Conservation (phyloP, 2,888 invertebrate species). For the Limnephilus rhombicus region DNA sequence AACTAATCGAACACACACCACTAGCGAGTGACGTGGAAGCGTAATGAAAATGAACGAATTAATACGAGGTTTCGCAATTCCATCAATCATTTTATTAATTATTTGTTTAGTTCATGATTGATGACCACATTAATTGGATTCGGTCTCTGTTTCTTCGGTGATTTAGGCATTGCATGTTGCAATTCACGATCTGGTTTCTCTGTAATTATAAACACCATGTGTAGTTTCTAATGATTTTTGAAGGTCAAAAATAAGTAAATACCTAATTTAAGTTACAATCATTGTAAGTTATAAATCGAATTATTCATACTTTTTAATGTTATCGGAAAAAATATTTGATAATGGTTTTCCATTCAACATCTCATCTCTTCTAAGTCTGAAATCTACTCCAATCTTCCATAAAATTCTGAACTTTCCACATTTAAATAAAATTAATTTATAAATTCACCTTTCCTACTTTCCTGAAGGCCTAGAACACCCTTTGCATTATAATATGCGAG, state of each 20-base stretch:
- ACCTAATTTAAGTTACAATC: no score
- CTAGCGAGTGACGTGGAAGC: not conserved
- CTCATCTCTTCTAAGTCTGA: no score
- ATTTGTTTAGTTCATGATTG: not conserved
- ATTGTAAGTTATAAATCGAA: not conserved
- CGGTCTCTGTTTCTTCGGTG: not conserved
- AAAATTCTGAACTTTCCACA: no score
- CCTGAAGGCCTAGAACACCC: no score
- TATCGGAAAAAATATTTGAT: no score
- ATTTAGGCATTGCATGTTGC: not conserved
- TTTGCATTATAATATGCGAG: no score
- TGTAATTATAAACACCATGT: not conserved
- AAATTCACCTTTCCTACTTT: no score
- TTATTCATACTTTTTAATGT: no score
- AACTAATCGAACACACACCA: not conserved
- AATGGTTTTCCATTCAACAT: no score
- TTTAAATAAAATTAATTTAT: no score
- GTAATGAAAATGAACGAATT: not conserved
- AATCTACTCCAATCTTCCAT: no score
- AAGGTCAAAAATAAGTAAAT: not conserved
- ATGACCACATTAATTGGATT: not conserved
- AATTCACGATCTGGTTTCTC: not conserved
- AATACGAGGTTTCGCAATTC: not conserved
- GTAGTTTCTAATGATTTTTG: not conserved
- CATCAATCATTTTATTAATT: constrained; percentile 1